Base-by-base conservation (phyloP, 2,797 vertebrate genomes). In the Zenarchopterus dispar region DNA sequence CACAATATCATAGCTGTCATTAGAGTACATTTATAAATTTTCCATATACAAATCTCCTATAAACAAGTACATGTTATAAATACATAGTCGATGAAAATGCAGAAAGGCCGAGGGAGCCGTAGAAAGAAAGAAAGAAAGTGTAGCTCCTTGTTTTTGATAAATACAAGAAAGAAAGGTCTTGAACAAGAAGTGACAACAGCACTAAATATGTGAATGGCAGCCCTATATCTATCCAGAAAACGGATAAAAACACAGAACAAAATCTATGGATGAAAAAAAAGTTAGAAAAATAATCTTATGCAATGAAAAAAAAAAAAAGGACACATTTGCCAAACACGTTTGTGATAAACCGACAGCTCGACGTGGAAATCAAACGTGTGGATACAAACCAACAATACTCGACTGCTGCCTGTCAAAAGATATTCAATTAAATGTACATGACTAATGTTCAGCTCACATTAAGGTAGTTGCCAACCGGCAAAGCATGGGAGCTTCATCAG, bases 401-500 rank as follows among this genome's bases (percentile, higher is more conserved):
- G 19, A 65, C 62, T 47, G 80, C 81, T 60, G 82, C 81, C 85
- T 58, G 67, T 81, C 78, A 88, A 87, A 91, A 90, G 88, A 87
- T 84, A 87, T 81, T 86, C 84, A 86, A 77, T 82, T 80, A 81
- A 88, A 87, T 87, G 63, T 88, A 90, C 89, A 91, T 41, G 81
- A 77, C 81, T 66, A 58, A 80, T 75, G 89, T 70, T 75, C 9
- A 68, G 78, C 75, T 86, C 80, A 90, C 91, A 88, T 88, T 84
- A 86, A 92, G 94, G 92, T 91, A 92, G 94, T 89, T 90, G 94
- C 93, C 92, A 88, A 88, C 90, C 81, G 91, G 90, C 84, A 70
- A 84, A 85, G 65, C 70, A 61, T 43, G 36, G 36, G 36, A 39
- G 59, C 68, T 79, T 43, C 61, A 67, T 77, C 61, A 48, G 78